Conservation (phyloP, 2,888 invertebrate species). For the Philereme transversata region DNA sequence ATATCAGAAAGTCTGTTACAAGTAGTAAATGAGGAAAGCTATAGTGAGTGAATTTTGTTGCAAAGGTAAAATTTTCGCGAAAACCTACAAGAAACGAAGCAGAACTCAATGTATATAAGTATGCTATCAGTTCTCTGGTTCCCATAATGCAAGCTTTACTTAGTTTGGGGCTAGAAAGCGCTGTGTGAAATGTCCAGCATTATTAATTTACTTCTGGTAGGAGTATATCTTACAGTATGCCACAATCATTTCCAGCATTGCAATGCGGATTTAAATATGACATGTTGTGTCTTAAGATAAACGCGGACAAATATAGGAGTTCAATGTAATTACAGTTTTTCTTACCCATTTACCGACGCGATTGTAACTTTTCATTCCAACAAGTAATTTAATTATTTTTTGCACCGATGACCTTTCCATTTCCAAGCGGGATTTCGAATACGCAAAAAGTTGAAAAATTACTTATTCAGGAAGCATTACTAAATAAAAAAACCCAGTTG, state of each 20-base stretch:
- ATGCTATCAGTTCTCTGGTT: too few species aligned
- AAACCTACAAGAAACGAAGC: too few species aligned
- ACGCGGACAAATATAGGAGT: slow-evolving; percentile 13
- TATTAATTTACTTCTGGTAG: background rate
- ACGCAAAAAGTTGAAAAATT: slow-evolving; percentile 14
- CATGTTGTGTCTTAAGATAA: slow-evolving; percentile 2
- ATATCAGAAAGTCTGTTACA: too few species aligned
- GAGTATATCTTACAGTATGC: slow-evolving; percentile 5
- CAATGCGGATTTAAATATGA: slow-evolving; percentile 30
- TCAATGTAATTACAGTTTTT: slow-evolving; percentile 28
- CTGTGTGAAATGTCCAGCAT: too few species aligned
- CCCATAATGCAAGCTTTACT: too few species aligned
- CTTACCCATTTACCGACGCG: slow-evolving; percentile 11
- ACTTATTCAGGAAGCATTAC: slow-evolving; percentile 14
- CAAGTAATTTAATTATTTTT: slow-evolving; percentile 13
- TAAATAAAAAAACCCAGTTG: too few species aligned
- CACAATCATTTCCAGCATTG: slow-evolving; percentile 3
- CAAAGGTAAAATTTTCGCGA: too few species aligned
- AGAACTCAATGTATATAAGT: too few species aligned
- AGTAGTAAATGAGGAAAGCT: too few species aligned
- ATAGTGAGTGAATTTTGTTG: too few species aligned
- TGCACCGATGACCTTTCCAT: slow-evolving; percentile 8
- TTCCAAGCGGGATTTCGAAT: slow-evolving; percentile 1
- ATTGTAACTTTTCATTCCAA: slow-evolving; percentile 14
- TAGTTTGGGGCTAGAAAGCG: too few species aligned